Evolutionary conservation across 1,140 invertebrate genomes (phyloP), one percentile per base, ranked within the genome.

Genomic region (Vanessa tameamea): DNA sequence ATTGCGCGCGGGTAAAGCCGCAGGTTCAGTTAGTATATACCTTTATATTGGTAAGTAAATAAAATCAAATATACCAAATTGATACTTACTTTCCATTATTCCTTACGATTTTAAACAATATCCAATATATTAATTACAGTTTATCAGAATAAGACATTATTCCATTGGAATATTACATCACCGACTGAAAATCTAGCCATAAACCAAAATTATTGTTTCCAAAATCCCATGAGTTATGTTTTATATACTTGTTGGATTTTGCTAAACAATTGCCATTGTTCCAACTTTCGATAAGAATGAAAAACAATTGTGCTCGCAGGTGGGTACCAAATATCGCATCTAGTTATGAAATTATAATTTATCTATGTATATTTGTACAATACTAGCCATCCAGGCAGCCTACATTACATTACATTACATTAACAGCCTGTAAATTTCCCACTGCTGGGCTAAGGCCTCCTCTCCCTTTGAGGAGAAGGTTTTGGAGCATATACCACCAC

Each of bases 51-150:
- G 20, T 20, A 20, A 31, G 2, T 4, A 31, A 31, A 31, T 4
- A 31, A 31, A 31, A 31, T 31, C 26, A 31, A 31, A 31, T 31
- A 31, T 31, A 31, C 26, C 26, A 31, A 61, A 61, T 37, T 11
- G 31, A 59, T 48, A 74, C 71, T 76, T 69, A 72, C 75, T 69
- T 64, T 75, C 66, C 72, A 75, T 77, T 53, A 69, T 73, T 61
- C 57, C 20, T 61, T 37, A 5, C 31, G 16, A 55, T 12, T 55
- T 55, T 26, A 26, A 13, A 12, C 23, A 59, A 14, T 12, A 26
- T 59, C 23, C 23, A 26, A 12, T 59, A 57, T n/a, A 31, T 37
- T 31, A 37, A 67, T 64, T 50, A 72, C n/a, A 72, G 23, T 16
- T 15, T 23, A 66, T 55, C 31, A 59, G 57, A 48, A 47, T 5